Conservation (phyloP, 1,140 invertebrate genomes). For the Metopolophium dirhodum region DNA sequence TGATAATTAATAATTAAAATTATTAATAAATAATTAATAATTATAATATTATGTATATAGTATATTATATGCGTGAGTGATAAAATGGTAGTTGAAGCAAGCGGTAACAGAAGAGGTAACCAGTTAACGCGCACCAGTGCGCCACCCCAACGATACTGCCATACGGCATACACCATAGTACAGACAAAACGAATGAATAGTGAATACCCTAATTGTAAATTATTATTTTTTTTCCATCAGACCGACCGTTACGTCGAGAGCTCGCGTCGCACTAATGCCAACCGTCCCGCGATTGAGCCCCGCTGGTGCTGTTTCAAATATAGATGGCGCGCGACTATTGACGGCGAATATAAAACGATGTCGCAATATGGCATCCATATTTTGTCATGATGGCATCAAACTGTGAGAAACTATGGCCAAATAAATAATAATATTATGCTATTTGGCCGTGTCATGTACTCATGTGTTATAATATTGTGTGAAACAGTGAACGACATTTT, state of each 20-base stretch:
- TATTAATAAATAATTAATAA: constrained; percentile 17
- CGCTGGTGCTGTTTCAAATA: neutral
- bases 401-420: too few relatives aligned
- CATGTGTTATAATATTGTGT: too few relatives aligned
- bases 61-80: neutral
- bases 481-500: too few relatives aligned
- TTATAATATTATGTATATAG: neutral
- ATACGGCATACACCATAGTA: neutral
- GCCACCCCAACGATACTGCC: neutral
- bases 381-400: too few relatives aligned
- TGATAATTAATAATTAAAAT: neutral
- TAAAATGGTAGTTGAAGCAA: neutral
- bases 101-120: neutral
- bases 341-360: neutral
- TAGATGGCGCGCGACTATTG: neutral
- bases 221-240: neutral
- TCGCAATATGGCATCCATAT: too few relatives aligned
- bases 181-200: neutral
- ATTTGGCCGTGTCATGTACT: too few relatives aligned
- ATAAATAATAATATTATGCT: too few relatives aligned
- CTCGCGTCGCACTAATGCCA: neutral
- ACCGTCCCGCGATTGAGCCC: neutral
- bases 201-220: neutral
- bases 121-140: neutral
- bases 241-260: neutral